Percentiles rank a stretch among this genome's conserved stretches.
Evolutionary conservation across 2,888 invertebrate species (phyloP).

Genomic region (Melieria crassipennis): DNA sequence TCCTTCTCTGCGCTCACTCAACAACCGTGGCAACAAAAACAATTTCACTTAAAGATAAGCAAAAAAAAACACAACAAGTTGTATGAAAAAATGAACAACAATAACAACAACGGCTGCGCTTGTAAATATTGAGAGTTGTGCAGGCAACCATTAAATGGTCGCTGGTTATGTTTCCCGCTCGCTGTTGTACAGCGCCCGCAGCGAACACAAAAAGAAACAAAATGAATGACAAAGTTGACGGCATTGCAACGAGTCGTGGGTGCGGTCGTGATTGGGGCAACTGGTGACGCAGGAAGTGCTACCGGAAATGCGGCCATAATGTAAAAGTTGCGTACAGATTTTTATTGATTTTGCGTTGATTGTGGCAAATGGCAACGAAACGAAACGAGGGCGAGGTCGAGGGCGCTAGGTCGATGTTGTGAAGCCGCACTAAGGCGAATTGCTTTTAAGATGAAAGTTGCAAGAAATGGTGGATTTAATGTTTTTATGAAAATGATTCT

Average conservation of each 20-base stretch:
- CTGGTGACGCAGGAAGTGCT: neutral
- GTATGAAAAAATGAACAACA: neutral
- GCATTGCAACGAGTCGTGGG: too few species aligned
- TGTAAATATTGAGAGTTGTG: constrained; percentile 11
- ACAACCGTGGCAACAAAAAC: neutral
- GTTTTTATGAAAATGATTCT: too few species aligned
- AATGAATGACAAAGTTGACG: too few species aligned
- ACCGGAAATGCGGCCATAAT: constrained; percentile 13
- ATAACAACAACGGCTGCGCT: neutral
- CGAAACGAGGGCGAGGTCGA: too few species aligned
- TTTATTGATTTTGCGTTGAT: constrained; percentile 7
- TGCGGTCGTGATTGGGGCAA: too few species aligned
- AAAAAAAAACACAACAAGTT: neutral
- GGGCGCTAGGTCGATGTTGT: too few species aligned
- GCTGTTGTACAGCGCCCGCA: neutral
- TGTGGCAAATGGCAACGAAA: neutral
- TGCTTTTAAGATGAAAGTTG: too few species aligned
- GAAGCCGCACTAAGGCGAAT: too few species aligned
- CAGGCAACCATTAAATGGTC: constrained; percentile 19
- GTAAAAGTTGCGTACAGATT: neutral
- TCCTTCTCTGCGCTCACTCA: neutral
- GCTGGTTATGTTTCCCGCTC: neutral
- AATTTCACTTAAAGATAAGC: neutral
- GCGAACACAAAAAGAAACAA: neutral
- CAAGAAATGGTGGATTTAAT: too few species aligned